Evolutionary conservation across 2,113 vertebrate species (phyloP), one percentile per base, ranked within the genome.

Genomic region (Pygoscelis antarcticus): DNA sequence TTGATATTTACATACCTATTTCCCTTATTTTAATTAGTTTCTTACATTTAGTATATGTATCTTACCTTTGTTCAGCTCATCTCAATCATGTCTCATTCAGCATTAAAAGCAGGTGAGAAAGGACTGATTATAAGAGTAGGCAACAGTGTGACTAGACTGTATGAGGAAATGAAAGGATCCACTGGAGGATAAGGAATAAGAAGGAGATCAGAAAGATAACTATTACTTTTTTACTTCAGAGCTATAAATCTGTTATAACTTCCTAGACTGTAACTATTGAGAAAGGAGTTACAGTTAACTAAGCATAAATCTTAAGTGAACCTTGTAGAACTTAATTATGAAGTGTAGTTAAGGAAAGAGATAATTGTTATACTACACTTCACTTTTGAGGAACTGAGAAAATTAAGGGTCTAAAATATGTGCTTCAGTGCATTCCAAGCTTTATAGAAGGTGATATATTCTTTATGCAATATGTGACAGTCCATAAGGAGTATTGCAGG

Each of bases 111-210:
- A 87, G 83, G 77, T 83, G 83, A 90, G 69, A 68, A 86, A 68
- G 87, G 55, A 52, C 44, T 78, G 65, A 58, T 81, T 51, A 0
- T 61, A 70, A 72, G 13, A 79, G 78, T 79, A 57, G 57, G 66
- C 74, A 92, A 72, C 49, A 55, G 23, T 76, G 52, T 87, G 91
- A 89, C 74, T 72, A 87, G 93, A 95, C 83, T 93, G 44, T 58
- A 79, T 82, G 61, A 96, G 74, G 70, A 94, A 89, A 58, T 83
- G 7, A 32, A 85, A 90, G 34, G 64, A 90, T 90, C 51, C 16
- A 44, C 69, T 93, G 74, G 44, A 87, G 40, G 70, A 36, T 76
- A 79, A 78, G 81, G 58, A 94, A 27, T 65, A 84, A 66, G 42
- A 75, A 69, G 47, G 32, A 55, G 62, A 75, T 78, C 46, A 10